Conservation (phyloP, 1,140 invertebrate species). For the Glomeris maerens region DNA sequence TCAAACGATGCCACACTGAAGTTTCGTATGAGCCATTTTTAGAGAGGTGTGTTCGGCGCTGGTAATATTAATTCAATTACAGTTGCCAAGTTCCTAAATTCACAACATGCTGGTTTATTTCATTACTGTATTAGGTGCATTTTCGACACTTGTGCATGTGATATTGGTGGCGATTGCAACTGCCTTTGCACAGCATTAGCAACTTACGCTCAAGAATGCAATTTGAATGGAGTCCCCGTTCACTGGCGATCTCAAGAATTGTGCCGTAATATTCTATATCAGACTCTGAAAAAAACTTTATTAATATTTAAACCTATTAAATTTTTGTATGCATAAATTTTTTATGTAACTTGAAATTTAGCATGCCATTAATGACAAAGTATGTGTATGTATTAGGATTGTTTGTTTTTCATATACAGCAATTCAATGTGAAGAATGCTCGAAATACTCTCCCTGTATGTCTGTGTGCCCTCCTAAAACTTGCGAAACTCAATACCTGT, state of each 20-base stretch:
- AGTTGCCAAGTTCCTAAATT: too few relatives aligned
- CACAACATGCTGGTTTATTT: slow-evolving; percentile 12
- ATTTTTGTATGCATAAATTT: too few relatives aligned
- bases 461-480: slow-evolving; percentile 64
- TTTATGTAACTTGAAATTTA: too few relatives aligned
- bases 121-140: slow-evolving; percentile 44
- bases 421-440: slow-evolving; percentile 72
- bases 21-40: slow-evolving; percentile 53
- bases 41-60: slow-evolving; percentile 29
- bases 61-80: too few relatives aligned
- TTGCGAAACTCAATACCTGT: slow-evolving; percentile 59
- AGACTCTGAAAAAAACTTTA: neutral
- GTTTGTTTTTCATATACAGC: too few relatives aligned
- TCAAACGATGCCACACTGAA: slow-evolving; percentile 60
- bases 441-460: slow-evolving; percentile 62
- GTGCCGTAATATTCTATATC: slow-evolving; percentile 51
- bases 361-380: too few relatives aligned
- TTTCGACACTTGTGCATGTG: slow-evolving; percentile 71
- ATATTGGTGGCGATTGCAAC: slow-evolving; percentile 73
- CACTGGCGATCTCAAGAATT: slow-evolving; percentile 64
- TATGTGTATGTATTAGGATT: too few relatives aligned
- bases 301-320: too few relatives aligned
- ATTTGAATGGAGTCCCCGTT: slow-evolving; percentile 39
- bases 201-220: slow-evolving; percentile 69
- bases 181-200: slow-evolving; percentile 76